Base-by-base conservation (phyloP, 2,797 vertebrate species). In the Pachyuromys duprasi region DNA sequence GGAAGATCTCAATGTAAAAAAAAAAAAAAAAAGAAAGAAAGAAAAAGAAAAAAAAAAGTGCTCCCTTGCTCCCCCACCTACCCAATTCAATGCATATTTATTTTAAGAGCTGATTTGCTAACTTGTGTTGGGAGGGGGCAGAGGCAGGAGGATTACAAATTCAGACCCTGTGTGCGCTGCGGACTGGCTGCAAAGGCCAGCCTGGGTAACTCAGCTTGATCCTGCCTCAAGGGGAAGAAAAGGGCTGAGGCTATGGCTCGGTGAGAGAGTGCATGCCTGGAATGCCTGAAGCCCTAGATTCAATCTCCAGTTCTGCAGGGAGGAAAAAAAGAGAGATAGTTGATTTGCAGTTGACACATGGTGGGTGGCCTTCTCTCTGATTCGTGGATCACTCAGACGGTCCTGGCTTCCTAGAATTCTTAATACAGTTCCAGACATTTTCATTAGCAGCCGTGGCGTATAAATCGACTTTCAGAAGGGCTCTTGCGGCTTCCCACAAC, bases 321-420 rank as follows among this genome's bases (percentile, higher is more conserved):
- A 57, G 55, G 55, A 17, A 18, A 18, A 18, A 18, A 18, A 57
- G 55, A 57, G n/a, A n/a, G n/a, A n/a, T 20, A 45, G 39, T 26
- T 62, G 55, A 70, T 81, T 62, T 82, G 83, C 13, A 76, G 49
- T 57, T 92, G 36, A 90, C 86, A 88, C n/a, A 67, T 15, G 75
- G 90, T 76, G 28, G 79, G 91, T 72, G 28, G 70, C 78, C 65
- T 80, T 78, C 39, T 42, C 42, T 87, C 86, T 60, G 76, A 93
- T 84, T 65, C 57, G 39, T 78, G 45, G 49, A 36, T 87, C 90
- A 76, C 60, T 76, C 87, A 86, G 76, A 94, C 67, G 49, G 67
- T 80, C 78, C 69, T 74, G 33, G 74, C 22, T 93, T 95, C 92
- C 86, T 83, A 86, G 87, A 95, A 97, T 95, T 93, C 93, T 70